Evolutionary conservation across 2,888 invertebrate genomes (phyloP).

Genomic region (Dioctria linearis): DNA sequence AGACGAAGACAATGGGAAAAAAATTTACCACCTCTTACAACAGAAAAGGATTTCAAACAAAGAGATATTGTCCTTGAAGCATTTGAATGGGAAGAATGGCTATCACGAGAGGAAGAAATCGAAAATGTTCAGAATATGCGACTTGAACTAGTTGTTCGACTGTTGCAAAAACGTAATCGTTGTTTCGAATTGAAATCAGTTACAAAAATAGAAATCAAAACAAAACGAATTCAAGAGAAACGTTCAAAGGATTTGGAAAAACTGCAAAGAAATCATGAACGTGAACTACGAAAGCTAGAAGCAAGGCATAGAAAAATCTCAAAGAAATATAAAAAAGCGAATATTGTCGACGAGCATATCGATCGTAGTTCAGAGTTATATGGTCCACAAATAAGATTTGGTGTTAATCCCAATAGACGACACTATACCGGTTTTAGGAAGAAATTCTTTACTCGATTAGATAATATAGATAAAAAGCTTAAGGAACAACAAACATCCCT

Average conservation of each 20-base stretch:
- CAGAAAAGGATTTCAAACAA: constrained; percentile 74
- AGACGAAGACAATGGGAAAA: constrained; percentile 78
- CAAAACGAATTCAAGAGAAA: constrained; percentile 71
- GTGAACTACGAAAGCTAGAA: constrained; percentile 73
- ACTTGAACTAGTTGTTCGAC: constrained; percentile 72
- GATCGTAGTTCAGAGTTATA: constrained; percentile 77
- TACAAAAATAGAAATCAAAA: constrained; percentile 73
- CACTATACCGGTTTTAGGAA: constrained; percentile 70
- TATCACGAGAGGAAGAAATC: constrained; percentile 85
- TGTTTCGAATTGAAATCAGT: constrained; percentile 63
- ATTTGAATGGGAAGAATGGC: constrained; percentile 89
- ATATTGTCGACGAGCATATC: constrained; percentile 72
- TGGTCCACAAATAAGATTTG: constrained; percentile 77
- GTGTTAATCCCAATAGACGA: constrained; percentile 77
- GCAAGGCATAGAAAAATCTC: constrained; percentile 68
- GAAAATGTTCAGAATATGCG: constrained; percentile 80
- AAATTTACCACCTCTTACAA: constrained; percentile 73
- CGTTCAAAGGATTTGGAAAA: constrained; percentile 73
- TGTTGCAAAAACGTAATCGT: constrained; percentile 65
- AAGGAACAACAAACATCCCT: constrained; percentile 60
- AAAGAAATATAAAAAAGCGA: constrained; percentile 70
- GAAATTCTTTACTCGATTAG: constrained; percentile 67
- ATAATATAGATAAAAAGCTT: constrained; percentile 64
- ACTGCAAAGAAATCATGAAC: constrained; percentile 70
- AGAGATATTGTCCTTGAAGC: constrained; percentile 80